Evolutionary conservation across 2,888 invertebrate genomes (phyloP).

Genomic region (Torymus aiolomorphi): DNA sequence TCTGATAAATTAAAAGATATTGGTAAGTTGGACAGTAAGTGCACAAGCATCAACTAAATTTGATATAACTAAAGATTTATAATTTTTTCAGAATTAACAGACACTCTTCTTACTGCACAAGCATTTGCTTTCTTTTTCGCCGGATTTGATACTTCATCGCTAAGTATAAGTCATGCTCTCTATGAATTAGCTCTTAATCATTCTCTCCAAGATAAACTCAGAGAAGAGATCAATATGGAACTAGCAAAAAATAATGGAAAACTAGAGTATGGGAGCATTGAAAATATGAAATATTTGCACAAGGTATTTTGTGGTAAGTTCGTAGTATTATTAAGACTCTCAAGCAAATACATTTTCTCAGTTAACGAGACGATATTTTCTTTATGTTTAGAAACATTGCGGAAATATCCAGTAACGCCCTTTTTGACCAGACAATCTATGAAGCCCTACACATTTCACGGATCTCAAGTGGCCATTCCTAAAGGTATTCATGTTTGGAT

Average conservation of each 20-base stretch:
- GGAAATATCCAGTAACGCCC: constrained; percentile 50
- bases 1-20: constrained; percentile 58
- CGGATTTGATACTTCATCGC: constrained; percentile 76
- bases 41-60: too few species aligned
- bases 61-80: too few species aligned
- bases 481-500: constrained; percentile 60
- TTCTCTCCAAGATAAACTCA: constrained; percentile 72
- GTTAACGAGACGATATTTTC: not conserved
- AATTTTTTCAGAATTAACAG: constrained; percentile 67
- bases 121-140: constrained; percentile 75
- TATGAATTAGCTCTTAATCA: constrained; percentile 75
- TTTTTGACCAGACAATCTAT: constrained; percentile 52
- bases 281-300: constrained; percentile 75
- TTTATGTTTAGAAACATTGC: constrained; percentile 50
- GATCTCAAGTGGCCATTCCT: constrained; percentile 61
- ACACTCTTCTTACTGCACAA: constrained; percentile 72
- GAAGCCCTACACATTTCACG: constrained; percentile 62
- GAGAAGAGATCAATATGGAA: constrained; percentile 71
- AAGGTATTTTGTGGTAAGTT: constrained; percentile 70
- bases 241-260: constrained; percentile 65
- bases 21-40: constrained; percentile 15
- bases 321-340: too few species aligned
- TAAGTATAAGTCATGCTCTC: constrained; percentile 73
- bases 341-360: not conserved
- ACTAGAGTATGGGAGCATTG: constrained; percentile 73